Evolutionary conservation across 2,888 invertebrate species (phyloP), one percentile per base, ranked within the genome.

Genomic region (Archips crataeganus): DNA sequence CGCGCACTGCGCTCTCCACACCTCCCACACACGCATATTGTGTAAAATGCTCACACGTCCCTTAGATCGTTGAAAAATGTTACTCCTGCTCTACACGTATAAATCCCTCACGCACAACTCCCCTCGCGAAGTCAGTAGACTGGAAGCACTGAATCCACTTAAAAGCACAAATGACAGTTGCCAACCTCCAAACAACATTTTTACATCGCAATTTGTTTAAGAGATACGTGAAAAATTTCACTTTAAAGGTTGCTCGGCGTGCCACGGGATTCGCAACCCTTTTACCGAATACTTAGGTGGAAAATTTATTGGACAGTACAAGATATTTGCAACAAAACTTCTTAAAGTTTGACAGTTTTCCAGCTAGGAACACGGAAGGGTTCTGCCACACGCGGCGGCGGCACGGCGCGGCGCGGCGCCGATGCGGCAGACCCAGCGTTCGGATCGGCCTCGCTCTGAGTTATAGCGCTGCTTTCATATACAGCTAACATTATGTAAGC

Each of bases 151-250:
- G 74, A 67, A 67, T 69, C 71, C 71, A 74, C 74, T 70, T 74
- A 74, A 70, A 54, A 61, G 74, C 77, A 79, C 76, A 80, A 80
- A 77, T 79, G 81, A 80, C 79, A 77, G 79, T 78, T 77, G 75
- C 71, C 72, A 84, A 82, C 82, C 82, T 80, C 84, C 81, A 80
- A 86, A 85, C 85, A 85, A 83, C 85, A 83, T 85, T 84, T 85
- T 81, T 79, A 78, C 84, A 83, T 83, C 79, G 80, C 85, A 86
- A 86, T 87, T 86, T 86, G 85, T 85, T 86, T 84, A 82, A 82
- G 84, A 85, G 85, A 84, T 84, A 82, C 81, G 82, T 82, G 81
- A 81, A 83, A 82, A 82, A 82, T 80, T 81, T 77, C 77, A 77
- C 75, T 78, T 63, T 65, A 62, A 76, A 73, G 45, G 66, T 45